Percentiles rank a stretch among this genome's conserved stretches.
phyloP scores from a whole-genome alignment of 2,888 invertebrate species.

The Sceliomorpha sp. region DNA sequence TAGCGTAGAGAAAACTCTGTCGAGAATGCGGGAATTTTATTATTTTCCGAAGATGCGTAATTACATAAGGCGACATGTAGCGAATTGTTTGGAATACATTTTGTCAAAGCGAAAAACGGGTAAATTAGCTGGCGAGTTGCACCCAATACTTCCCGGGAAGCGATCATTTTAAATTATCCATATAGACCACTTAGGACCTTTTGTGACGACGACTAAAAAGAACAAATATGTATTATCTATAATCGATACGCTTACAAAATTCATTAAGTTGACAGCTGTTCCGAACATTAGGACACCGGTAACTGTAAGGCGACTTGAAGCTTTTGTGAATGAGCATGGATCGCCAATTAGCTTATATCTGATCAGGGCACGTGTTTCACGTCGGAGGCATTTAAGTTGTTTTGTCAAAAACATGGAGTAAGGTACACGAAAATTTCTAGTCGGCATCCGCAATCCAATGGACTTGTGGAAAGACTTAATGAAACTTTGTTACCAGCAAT shows the following conservation, averaged over 20 bases:
- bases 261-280: no score
- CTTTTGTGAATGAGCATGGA: no score
- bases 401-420: no score
- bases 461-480: constrained; percentile 44
- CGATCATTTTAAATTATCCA: no score
- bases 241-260: constrained; percentile 38
- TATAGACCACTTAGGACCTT: constrained; percentile 58
- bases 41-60: constrained; percentile 51
- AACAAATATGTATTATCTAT: constrained; percentile 45
- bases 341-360: no score
- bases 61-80: constrained; percentile 53
- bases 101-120: constrained; percentile 40
- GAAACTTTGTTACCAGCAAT: constrained; percentile 49
- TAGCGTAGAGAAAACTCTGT: constrained; percentile 27
- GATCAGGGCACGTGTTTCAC: no score
- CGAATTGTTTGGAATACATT: constrained; percentile 57
- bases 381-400: no score
- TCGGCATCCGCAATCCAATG: constrained; percentile 54
- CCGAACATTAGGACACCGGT: no score
- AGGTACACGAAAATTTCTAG: no score
- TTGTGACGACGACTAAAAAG: no score
- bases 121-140: constrained; percentile 50
- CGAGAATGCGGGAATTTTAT: constrained; percentile 42
- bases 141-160: constrained; percentile 55
- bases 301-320: no score